A percentile compares a stretch with the other conserved stretches of the same genome.
Conservation (phyloP, 37 sponge, comb jelly and placozoan species). For the Agelas oroides region DNA sequence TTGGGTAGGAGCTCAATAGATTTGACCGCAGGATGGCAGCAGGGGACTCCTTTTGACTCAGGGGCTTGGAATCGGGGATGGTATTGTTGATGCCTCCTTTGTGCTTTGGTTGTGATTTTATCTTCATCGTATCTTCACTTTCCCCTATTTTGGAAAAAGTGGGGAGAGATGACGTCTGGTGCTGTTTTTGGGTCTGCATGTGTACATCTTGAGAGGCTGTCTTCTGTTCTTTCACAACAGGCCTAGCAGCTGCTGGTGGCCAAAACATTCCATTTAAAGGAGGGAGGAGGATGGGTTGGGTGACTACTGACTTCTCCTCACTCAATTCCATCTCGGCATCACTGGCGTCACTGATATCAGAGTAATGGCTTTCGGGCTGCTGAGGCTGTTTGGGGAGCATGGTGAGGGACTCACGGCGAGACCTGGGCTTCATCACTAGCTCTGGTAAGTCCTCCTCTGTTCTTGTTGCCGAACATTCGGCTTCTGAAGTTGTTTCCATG, state of each 20-base stretch:
- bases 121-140: not conserved
- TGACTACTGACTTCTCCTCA: not conserved
- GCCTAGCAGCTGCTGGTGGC: no score
- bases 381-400: conserved; percentile 13
- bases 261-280: no score
- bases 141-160: not conserved
- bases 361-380: conserved; percentile 42
- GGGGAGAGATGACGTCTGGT: not conserved
- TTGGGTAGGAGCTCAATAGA: conserved; percentile 38
- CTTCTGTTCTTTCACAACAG: no score
- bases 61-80: conserved; percentile 24
- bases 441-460: not conserved
- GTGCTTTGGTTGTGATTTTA: not conserved
- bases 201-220: no score
- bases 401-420: conserved; percentile 20
- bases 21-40: conserved; percentile 12
- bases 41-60: conserved; percentile 22
- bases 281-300: no score
- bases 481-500: not conserved
- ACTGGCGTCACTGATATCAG: conserved; percentile 74
- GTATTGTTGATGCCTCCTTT: not conserved
- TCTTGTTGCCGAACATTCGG: no score
- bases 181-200: no score
- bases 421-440: not conserved
- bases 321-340: conserved; percentile 17